These are phyloP conservation scores for Drosophila ambigua DNA, from an alignment of 1,140 invertebrate genomes.

Conservation along the genomic window DNA sequence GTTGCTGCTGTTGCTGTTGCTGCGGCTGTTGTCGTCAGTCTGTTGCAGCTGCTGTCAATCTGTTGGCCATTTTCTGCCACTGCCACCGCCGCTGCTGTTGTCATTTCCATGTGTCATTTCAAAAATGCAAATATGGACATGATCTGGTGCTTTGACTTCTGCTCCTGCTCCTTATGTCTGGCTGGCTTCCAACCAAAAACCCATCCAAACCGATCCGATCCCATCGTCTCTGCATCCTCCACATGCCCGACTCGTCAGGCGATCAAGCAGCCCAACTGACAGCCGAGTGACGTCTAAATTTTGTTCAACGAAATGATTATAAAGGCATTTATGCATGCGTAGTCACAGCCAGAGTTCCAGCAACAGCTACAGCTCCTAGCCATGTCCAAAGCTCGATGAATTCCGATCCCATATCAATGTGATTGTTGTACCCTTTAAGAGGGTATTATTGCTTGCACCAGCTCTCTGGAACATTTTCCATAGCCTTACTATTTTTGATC, in stretches of 20 bases:
- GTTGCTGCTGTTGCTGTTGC: slow-evolving; percentile 25
- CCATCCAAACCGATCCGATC: too few species aligned
- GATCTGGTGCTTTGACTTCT: slow-evolving; percentile 59
- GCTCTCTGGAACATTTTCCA: background rate
- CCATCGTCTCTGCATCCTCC: slow-evolving; percentile 16
- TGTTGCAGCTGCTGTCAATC: slow-evolving; percentile 81
- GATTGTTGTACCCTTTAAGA: slow-evolving; percentile 4
- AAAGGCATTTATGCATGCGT: slow-evolving; percentile 81
- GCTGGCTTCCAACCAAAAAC: slow-evolving; percentile 1
- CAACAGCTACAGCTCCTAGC: slow-evolving; percentile 26
- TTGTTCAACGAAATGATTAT: slow-evolving; percentile 79
- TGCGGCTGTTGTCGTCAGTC: slow-evolving; percentile 33
- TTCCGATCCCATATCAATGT: slow-evolving; percentile 15
- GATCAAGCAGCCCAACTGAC: slow-evolving; percentile 54
- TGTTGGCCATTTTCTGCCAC: slow-evolving; percentile 63
- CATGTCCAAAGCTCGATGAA: slow-evolving; percentile 21
- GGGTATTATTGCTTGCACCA: too few species aligned
- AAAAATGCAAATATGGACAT: slow-evolving; percentile 82
- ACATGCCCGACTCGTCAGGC: slow-evolving; percentile 60
- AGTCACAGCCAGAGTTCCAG: slow-evolving; percentile 34
- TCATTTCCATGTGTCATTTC: slow-evolving; percentile 80
- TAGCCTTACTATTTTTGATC: too few species aligned
- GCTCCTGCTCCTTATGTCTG: slow-evolving; percentile 25
- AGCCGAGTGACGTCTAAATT: slow-evolving; percentile 80
- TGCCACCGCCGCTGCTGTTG: slow-evolving; percentile 45